Base-by-base conservation (phyloP, 53 echinoderm and acorn worm genomes). In the Hippasteria phrygiana region DNA sequence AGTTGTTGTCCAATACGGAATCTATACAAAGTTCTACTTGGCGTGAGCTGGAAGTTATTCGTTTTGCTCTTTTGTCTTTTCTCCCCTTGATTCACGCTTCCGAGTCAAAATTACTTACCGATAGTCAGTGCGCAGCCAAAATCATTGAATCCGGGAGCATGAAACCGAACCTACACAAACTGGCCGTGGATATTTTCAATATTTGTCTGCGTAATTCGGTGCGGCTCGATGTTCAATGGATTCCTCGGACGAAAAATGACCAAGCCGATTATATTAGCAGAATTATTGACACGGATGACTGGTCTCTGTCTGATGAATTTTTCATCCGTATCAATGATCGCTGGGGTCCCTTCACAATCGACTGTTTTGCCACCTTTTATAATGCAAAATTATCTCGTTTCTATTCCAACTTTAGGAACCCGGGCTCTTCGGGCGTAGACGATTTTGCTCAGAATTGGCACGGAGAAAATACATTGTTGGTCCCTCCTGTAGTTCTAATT, bases 231-330 rank as follows among this genome's bases (percentile, higher is more conserved):
- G 55, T 77, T 55, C 55, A 72, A 16, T 87, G 73, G 87, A 64
- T 88, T 43, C 88, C 88, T 3, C 22, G 76, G 22, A 42, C 76
- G 1, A 59, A 22, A 88, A 88, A 77, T 53, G 43, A 76, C 17
- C 74, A 88, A 77, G 88, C 88, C 46, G 88, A 88, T 76, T 87
- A 77, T 22, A 29, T 88, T 22, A 88, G 88, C 73, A 87, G 73
- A 85, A 32, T 87, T 1, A 27, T 77, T 17, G 88, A 88, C 42
- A 38, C 75, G 28, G 88, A 88, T 65, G 88, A 88, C 75, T 88
- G 88, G 88, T 36, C 63, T 26, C 63, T 88, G 55, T 77, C 88
- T 3, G 53, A 87, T 31, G 55, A 73, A 36, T 72, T 87, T 43
- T 87, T 87, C 65, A 22, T 34, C 7, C 3, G 17, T 41, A 53